Base-by-base conservation (phyloP, 2,113 vertebrate species). In the Gorsachius goisagi region DNA sequence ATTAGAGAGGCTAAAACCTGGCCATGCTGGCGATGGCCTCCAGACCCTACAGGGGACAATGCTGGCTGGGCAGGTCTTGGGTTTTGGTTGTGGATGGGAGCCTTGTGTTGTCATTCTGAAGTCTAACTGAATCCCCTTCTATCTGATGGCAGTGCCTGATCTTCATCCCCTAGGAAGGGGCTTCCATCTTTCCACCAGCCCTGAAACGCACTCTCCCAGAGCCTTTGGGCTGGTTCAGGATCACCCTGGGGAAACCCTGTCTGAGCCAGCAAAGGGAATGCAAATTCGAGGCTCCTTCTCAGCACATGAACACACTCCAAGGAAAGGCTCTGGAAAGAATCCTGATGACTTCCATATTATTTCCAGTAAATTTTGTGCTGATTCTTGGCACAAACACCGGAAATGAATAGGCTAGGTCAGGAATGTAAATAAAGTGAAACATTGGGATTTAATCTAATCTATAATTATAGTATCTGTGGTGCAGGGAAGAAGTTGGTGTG, bases 401-500 rank as follows among this genome's bases (percentile, higher is more conserved):
- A 98, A 98, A 98, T 97, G 89, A 97, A 98, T 94, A 97, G 96
- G 94, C 97, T 95, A 96, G 93, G 84, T 80, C 86, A 97, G 96
- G 97, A 98, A 98, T 98, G 97, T 97, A 98, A 98, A 98, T 98
- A 98, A 95, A 97, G 86, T 87, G 94, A 96, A 97, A 95, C 76
- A 85, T 4, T 95, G 95, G 95, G 96, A 97, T 97, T 97, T 97
- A 97, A 97, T 97, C 93, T 97, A 94, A 97, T 97, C 95, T 97
- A 93, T 97, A 97, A 97, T 98, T 97, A 97, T 72, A 97, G 87
- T 92, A 96, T 97, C 93, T 93, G 82, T 94, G 92, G 97, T 1
- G 15, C 90, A 76, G 91, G 80, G 53, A 90, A 85, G 81, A 87
- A 59, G 89, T 69, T 94, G 95, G 84, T 95, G 95, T 76, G 49